These are phyloP conservation scores for Oxyura jamaicensis DNA, from an alignment of 2,113 vertebrate species.

Conservation along the genomic window DNA sequence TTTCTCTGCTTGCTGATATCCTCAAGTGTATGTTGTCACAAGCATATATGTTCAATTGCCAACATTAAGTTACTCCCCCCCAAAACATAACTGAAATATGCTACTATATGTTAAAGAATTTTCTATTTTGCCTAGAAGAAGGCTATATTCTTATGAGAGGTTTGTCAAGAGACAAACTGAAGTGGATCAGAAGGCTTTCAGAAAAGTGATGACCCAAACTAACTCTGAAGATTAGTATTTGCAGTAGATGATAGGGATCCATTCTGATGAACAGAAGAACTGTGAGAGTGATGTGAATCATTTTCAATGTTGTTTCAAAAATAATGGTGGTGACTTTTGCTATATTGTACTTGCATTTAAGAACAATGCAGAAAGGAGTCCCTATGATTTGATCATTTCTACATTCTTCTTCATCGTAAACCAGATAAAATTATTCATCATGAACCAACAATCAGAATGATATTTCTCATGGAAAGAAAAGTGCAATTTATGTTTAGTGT, in stretches of 20 bases:
- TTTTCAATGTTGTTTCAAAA: not conserved
- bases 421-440: not conserved
- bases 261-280: not conserved
- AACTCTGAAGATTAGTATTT: not conserved
- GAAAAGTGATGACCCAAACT: not conserved
- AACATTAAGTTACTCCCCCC: not conserved
- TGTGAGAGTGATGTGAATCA: not conserved
- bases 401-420: not conserved
- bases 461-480: not conserved
- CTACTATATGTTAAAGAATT: not conserved
- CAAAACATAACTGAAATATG: not conserved
- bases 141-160: not conserved
- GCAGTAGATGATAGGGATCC: not conserved
- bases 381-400: not conserved
- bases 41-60: not conserved
- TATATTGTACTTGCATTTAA: not conserved
- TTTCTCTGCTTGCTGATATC: not conserved
- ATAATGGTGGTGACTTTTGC: not conserved
- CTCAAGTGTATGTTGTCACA: not conserved
- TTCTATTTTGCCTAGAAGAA: not conserved
- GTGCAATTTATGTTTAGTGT: not conserved
- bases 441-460: not conserved
- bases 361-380: not conserved
- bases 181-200: not conserved
- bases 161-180: not conserved